Percentiles rank a stretch among this genome's conserved stretches.
Evolutionary conservation across 2,113 vertebrate genomes (phyloP).

Genomic region (Aptenodytes forsteri): DNA sequence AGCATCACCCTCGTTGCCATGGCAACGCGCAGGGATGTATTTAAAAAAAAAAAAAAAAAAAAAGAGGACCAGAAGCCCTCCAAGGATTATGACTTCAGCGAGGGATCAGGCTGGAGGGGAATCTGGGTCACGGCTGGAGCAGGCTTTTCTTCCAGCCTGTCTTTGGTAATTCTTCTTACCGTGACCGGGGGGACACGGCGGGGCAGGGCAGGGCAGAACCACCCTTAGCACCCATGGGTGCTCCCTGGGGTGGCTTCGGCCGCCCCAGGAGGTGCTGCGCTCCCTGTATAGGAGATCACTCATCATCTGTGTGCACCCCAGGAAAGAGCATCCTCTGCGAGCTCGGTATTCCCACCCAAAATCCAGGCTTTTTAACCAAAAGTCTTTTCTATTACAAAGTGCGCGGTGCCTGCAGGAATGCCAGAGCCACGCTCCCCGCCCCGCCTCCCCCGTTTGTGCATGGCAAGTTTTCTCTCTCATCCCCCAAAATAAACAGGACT

Average conservation of each 20-base stretch:
- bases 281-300: fast-evolving
- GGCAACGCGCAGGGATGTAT: slow-evolving; percentile 28
- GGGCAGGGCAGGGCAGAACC: background rate
- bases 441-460: background rate
- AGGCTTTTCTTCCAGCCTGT: slow-evolving; percentile 11
- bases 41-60: background rate
- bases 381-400: background rate
- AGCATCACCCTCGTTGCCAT: slow-evolving; percentile 26
- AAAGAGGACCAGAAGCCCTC: slow-evolving; percentile 18
- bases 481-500: slow-evolving; percentile 37
- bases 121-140: slow-evolving; percentile 51
- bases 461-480: background rate
- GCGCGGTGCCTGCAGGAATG: background rate
- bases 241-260: background rate
- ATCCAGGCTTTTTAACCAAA: background rate
- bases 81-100: slow-evolving; percentile 45
- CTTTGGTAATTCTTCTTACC: slow-evolving; percentile 6
- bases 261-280: background rate
- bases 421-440: background rate
- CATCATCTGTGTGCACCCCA: fast-evolving
- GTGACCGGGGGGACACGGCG: background rate
- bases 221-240: background rate
- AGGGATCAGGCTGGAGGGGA: slow-evolving; percentile 52
- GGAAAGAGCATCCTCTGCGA: background rate
- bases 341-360: background rate